Evolutionary conservation across 2,888 invertebrate species (phyloP), one percentile per base, ranked within the genome.

Genomic region (Cephus rjabovi): DNA sequence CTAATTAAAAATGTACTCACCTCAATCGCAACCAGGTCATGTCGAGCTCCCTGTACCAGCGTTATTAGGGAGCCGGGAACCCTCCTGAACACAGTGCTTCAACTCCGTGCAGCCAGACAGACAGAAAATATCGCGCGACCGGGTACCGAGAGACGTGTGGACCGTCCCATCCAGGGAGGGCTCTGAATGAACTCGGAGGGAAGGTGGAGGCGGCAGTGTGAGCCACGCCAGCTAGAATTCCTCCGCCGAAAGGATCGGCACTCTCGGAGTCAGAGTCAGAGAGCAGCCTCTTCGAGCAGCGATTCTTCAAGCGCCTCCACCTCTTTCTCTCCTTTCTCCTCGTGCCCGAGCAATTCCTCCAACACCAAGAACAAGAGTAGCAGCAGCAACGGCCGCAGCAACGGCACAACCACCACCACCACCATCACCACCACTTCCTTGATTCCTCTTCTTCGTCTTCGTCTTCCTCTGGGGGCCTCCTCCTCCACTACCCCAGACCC

Each of bases 161-260:
- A 86, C 85, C 87, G 88, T 91, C 90, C 90, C 91, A 90, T 90
- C 89, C 90, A 88, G 89, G 89, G 88, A 89, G 90, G 90, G 87
- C 89, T 88, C 88, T 89, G 88, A 88, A 89, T 90, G 89, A 88
- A 89, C 86, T 85, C 81, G 82, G 79, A 81, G 80, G 85, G 83
- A 83, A 81, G 84, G 81, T 83, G 84, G 82, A 84, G 84, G 84
- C 81, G 81, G 81, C 77, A 70, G 74, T 68, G 56, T 83, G 86
- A 86, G 86, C 87, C 88, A 87, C 88, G 89, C 89, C 87, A 88
- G 86, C 87, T 89, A 87, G 88, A 89, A 90, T 90, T 90, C 90
- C 89, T 90, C 90, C 89, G 90, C 89, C 86, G 86, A 87, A 89
- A 87, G 89, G 88, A 88, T 86, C 87, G 86, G 71, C 80, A 77